phyloP scores from a whole-genome alignment of 2,797 vertebrate genomes.

The Ataeniobius toweri region DNA sequence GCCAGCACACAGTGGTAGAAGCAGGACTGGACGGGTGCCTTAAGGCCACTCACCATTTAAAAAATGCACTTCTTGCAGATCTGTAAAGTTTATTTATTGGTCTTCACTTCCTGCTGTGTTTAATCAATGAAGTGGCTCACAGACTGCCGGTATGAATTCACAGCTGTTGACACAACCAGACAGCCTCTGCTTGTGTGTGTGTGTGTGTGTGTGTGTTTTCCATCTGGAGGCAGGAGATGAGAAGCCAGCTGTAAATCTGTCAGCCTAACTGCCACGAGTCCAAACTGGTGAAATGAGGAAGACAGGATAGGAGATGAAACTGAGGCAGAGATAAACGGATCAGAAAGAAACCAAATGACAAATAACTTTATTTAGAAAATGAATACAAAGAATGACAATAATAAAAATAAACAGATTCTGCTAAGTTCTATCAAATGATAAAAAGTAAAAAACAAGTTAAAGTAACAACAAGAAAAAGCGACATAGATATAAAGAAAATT shows the following conservation, averaged over 20 bases:
- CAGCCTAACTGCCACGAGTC: constrained; percentile 62
- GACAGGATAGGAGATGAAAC: constrained; percentile 29
- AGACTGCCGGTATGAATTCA: constrained; percentile 46
- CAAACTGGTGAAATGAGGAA: constrained; percentile 53
- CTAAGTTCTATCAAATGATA: not conserved
- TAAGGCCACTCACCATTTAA: constrained; percentile 42
- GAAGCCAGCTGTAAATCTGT: constrained; percentile 75
- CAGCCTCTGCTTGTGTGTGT: constrained; percentile 13
- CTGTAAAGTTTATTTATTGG: constrained; percentile 69
- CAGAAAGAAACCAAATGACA: too few relatives aligned
- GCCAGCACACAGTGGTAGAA: constrained; percentile 20
- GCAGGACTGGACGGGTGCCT: constrained; percentile 41
- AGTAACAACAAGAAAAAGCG: too few relatives aligned
- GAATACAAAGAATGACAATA: not conserved
- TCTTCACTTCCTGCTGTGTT: constrained; percentile 64
- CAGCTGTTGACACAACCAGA: constrained; percentile 64
- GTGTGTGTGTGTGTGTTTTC: not conserved
- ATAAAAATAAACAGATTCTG: not conserved
- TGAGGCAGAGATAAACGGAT: constrained; percentile 14
- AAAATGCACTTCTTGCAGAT: constrained; percentile 63
- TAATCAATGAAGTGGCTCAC: constrained; percentile 74
- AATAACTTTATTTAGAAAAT: not conserved
- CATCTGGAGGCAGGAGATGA: constrained; percentile 49
- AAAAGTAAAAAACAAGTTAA: too few relatives aligned
- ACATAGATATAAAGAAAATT: too few relatives aligned